Percentiles rank a stretch among this genome's conserved stretches.
Conservation (phyloP, 2,113 vertebrate genomes). For the Callocephalon fimbriatum region DNA sequence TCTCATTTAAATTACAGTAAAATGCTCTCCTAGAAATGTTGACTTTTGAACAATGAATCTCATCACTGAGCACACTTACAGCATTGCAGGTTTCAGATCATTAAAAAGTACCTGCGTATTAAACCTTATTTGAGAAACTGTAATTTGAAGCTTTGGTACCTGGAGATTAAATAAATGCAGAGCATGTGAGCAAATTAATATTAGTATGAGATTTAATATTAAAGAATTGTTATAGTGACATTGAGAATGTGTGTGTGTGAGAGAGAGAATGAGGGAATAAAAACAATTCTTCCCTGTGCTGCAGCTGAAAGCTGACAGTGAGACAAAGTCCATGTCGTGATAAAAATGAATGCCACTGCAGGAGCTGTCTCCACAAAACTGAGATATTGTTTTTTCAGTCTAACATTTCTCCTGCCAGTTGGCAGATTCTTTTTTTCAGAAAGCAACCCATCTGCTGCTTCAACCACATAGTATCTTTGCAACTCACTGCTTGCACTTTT, state of each 20-base stretch:
- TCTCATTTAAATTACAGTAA: not conserved
- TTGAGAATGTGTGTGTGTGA: too few species aligned
- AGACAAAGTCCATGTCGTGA: not conserved
- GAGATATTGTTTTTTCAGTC: slow-evolving; percentile 46
- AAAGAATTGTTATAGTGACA: not conserved
- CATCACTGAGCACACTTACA: not conserved
- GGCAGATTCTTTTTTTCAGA: slow-evolving; percentile 8
- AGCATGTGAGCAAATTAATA: not conserved
- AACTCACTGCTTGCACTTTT: not conserved
- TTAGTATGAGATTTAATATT: not conserved
- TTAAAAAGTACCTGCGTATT: not conserved
- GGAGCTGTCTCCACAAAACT: slow-evolving; percentile 29
- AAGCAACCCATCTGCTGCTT: slow-evolving; percentile 39
- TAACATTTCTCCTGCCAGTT: slow-evolving; percentile 35
- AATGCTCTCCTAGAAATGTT: not conserved
- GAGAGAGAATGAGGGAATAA: not conserved
- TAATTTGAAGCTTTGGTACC: not conserved
- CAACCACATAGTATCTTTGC: not conserved
- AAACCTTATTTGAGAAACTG: not conserved
- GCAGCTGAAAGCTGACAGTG: not conserved
- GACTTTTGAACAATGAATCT: not conserved
- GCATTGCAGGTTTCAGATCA: not conserved
- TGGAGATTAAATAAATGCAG: not conserved
- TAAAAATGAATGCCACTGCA: not conserved
- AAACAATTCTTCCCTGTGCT: not conserved